Conservation (phyloP, 2,888 invertebrate genomes). For the Agrochola litura region DNA sequence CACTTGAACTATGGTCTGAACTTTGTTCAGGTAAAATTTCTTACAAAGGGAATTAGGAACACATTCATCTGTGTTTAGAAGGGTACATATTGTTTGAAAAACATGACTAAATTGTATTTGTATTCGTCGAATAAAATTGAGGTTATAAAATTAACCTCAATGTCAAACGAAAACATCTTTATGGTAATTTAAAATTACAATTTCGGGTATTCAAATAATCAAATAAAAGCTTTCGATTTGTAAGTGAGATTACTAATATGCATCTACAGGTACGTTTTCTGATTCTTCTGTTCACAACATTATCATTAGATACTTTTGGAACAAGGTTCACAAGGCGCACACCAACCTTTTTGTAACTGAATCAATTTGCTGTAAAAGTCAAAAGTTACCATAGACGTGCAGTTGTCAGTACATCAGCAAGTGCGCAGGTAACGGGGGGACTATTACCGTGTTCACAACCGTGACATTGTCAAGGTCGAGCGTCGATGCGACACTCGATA, state of each 20-base stretch:
- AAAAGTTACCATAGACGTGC: not conserved
- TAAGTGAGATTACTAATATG: not conserved
- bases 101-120: not conserved
- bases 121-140: too few relatives aligned
- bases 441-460: constrained; percentile 72
- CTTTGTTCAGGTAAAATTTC: not conserved
- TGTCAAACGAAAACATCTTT: too few relatives aligned
- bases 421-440: constrained; percentile 59
- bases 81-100: not conserved
- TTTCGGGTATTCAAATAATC: not conserved
- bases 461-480: constrained; percentile 76
- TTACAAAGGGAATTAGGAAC: not conserved
- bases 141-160: not conserved
- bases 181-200: too few relatives aligned
- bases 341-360: not conserved
- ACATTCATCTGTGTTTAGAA: not conserved
- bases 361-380: not conserved
- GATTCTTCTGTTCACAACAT: not conserved
- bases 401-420: constrained; percentile 36
- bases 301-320: not conserved
- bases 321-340: not conserved
- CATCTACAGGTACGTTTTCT: too few relatives aligned
- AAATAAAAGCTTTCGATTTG: not conserved
- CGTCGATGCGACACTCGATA: constrained; percentile 65
- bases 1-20: not conserved